A percentile compares a stretch with the other conserved stretches of the same genome.
Evolutionary conservation across 2,113 vertebrate species (phyloP).

Genomic region (Odontophorus gujanensis): DNA sequence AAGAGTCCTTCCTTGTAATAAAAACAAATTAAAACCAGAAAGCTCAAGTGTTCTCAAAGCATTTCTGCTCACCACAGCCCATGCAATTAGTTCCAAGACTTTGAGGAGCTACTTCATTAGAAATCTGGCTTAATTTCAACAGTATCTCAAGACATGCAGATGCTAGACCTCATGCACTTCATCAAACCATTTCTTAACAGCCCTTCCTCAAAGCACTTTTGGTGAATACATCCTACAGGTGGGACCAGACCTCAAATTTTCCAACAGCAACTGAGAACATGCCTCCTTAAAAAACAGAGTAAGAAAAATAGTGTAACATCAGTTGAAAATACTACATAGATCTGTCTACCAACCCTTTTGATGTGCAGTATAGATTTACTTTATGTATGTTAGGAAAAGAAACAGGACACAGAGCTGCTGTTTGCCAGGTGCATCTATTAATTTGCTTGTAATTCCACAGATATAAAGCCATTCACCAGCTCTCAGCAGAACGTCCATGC

Average conservation of each 20-base stretch:
- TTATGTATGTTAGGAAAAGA: not conserved
- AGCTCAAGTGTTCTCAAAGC: not conserved
- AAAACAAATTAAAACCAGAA: conserved; percentile 42
- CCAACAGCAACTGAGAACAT: not conserved
- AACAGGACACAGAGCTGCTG: not conserved
- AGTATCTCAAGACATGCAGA: conserved; percentile 17
- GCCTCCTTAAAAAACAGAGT: conserved; percentile 5
- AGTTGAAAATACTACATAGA: not conserved
- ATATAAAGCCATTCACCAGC: not conserved
- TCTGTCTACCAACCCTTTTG: not conserved
- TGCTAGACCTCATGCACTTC: not conserved
- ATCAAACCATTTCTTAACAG: conserved; percentile 22
- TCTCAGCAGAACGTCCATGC: not conserved
- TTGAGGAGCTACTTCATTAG: conserved; percentile 18
- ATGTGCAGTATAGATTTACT: not conserved
- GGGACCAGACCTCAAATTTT: not conserved
- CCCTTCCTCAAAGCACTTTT: conserved; percentile 17
- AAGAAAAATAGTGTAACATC: not conserved
- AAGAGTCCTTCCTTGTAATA: not conserved
- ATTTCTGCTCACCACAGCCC: not conserved
- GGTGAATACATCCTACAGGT: conserved; percentile 26
- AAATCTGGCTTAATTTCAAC: conserved; percentile 37
- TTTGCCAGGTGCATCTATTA: not conserved
- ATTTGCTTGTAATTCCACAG: not conserved
- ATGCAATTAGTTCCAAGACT: not conserved